phyloP scores from a whole-genome alignment of 2,888 invertebrate species.

The Clanis bilineata region DNA sequence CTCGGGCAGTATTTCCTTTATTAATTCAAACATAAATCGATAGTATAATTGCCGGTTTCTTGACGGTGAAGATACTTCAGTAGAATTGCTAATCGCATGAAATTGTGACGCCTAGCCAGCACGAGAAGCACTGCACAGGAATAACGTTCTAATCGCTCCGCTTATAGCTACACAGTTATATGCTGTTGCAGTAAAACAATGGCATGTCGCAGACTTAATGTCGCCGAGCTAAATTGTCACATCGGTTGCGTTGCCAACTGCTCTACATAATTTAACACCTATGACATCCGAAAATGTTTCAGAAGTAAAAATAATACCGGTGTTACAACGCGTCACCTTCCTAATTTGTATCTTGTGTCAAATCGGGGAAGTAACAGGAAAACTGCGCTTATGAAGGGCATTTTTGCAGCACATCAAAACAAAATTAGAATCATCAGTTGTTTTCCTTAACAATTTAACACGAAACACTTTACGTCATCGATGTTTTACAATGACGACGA shows the following conservation, averaged over 20 bases:
- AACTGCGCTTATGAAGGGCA: not conserved
- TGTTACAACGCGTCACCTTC: not conserved
- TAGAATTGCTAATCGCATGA: not conserved
- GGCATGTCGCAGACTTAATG: constrained; percentile 65
- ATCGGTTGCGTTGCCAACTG: constrained; percentile 58
- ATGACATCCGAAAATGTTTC: not conserved
- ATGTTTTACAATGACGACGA: too few relatives aligned
- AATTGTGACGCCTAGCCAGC: not conserved
- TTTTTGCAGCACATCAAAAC: not conserved
- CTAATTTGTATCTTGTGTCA: not conserved
- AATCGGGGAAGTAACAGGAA: not conserved
- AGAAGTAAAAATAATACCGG: not conserved
- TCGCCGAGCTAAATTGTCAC: constrained; percentile 66
- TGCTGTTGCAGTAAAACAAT: constrained; percentile 66
- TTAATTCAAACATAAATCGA: constrained; percentile 7
- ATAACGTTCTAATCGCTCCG: too few relatives aligned
- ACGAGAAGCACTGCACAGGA: constrained; percentile 25
- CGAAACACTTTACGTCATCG: not conserved
- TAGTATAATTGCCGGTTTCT: not conserved
- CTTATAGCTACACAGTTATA: too few relatives aligned
- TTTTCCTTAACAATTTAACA: not conserved
- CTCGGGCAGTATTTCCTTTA: not conserved
- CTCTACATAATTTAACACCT: not conserved
- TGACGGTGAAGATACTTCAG: not conserved
- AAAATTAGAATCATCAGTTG: not conserved